Conservation (phyloP, 2,888 invertebrate genomes). For the Neria commutata region DNA sequence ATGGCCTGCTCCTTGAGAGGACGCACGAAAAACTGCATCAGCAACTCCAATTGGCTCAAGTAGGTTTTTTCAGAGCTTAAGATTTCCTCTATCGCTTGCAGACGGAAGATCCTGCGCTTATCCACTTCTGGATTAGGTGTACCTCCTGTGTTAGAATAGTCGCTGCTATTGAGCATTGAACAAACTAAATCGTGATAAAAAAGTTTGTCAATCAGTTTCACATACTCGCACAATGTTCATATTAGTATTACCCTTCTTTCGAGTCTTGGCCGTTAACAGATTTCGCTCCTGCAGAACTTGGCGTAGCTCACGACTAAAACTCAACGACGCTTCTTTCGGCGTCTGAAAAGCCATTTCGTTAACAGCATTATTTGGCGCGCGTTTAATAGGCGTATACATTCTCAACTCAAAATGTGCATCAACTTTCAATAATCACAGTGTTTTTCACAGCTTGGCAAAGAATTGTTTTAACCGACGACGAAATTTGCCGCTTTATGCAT, state of each 20-base stretch:
- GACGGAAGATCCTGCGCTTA: constrained; percentile 55
- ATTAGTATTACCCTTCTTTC: constrained; percentile 66
- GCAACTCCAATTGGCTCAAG: constrained; percentile 69
- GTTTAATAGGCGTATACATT: constrained; percentile 53
- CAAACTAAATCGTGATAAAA: constrained; percentile 60
- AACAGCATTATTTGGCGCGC: constrained; percentile 26
- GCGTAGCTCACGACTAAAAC: constrained; percentile 67
- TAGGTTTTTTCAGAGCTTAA: constrained; percentile 74
- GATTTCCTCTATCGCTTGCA: constrained; percentile 72
- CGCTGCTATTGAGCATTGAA: constrained; percentile 63
- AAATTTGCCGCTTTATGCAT: too few species aligned
- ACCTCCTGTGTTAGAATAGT: constrained; percentile 37
- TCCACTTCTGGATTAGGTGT: constrained; percentile 50
- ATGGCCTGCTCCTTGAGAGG: constrained; percentile 66
- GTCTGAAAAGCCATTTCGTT: constrained; percentile 23
- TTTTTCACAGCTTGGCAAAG: too few species aligned
- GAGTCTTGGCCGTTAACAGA: constrained; percentile 67
- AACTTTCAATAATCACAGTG: too few species aligned
- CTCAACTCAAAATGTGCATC: too few species aligned
- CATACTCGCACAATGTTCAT: background rate
- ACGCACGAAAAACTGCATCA: constrained; percentile 70
- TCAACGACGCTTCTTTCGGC: constrained; percentile 60
- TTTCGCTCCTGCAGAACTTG: constrained; percentile 69
- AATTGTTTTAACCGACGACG: too few species aligned
- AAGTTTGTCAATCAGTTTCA: background rate